Base-by-base conservation (phyloP, 2,113 vertebrate genomes). In the Plecotus auritus region DNA sequence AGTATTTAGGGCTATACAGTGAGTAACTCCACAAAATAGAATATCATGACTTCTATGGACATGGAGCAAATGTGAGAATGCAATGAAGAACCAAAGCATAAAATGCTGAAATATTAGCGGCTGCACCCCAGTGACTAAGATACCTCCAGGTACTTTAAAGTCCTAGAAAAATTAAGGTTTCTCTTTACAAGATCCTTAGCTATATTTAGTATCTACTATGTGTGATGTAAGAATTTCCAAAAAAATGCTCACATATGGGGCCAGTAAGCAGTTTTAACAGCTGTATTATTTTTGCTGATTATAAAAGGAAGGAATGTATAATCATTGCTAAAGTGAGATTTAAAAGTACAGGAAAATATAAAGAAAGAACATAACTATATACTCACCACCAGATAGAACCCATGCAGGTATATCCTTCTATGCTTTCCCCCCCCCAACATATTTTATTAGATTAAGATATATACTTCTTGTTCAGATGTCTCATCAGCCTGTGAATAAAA, bases 231-330 rank as follows among this genome's bases (percentile, higher is more conserved):
- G 40, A 85, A 87, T 92, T 77, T 66, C 49, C 1, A 66, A 45
- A 37, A 37, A 94, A 83, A 66, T 70, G 72, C 28, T 74, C 26
- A 56, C 37, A 18, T 88, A 59, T 84, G 13, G 14, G 35, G 54
- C 23, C 51, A 88, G 12, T 40, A 92, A 85, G 5, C 28, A 67
- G 45, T 82, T 94, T 82, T 82, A 54, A 86, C 69, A 67, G 80
- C 26, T 59, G 2, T 76, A 30, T 84, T 94, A 47, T 66, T 94
- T 93, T 96, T 88, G 13, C 42, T 94, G 76, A 88, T 67, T 93
- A 47, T 72, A 56, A 90, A 64, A 93, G 28, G 17, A 95, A 86
- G 17, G 18, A 37, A 28, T 23, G 5, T 78, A 17, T 64, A 17
- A 64, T 85, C 67, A 67, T 81, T 81, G 18, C 30, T 69, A 85